Percentiles rank a stretch among this genome's conserved stretches.
Conservation (phyloP, 2,888 invertebrate genomes). For the Xiphydria camelus region DNA sequence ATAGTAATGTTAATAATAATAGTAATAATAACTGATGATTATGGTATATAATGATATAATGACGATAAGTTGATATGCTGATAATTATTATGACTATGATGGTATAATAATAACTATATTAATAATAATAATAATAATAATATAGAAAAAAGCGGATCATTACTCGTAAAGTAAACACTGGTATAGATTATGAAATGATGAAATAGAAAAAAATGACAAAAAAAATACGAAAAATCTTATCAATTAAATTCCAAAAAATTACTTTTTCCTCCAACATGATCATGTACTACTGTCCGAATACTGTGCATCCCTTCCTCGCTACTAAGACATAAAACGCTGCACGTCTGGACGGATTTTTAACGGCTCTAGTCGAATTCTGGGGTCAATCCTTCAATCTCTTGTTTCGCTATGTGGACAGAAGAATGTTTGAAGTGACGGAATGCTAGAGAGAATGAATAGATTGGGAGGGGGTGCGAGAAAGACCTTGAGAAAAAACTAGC, state of each 20-base stretch:
- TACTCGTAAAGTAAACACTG: slow-evolving; percentile 49
- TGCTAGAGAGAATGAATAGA: slow-evolving; percentile 15
- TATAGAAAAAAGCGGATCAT: slow-evolving; percentile 48
- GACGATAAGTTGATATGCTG: slow-evolving; percentile 52
- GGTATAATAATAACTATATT: slow-evolving; percentile 7
- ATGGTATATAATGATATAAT: slow-evolving; percentile 28
- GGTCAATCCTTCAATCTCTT: too few relatives aligned
- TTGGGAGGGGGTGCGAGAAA: slow-evolving; percentile 15
- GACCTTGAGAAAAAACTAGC: slow-evolving; percentile 7
- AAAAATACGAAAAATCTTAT: slow-evolving; percentile 37
- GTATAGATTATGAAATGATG: slow-evolving; percentile 50
- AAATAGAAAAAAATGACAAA: slow-evolving; percentile 37
- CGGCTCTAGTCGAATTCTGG: background rate
- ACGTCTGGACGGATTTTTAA: slow-evolving; percentile 26
- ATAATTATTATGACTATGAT: slow-evolving; percentile 43
- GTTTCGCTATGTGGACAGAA: too few relatives aligned
- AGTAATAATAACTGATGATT: slow-evolving; percentile 33
- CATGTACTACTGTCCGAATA: slow-evolving; percentile 13
- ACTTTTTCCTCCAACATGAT: slow-evolving; percentile 13
- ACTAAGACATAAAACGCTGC: slow-evolving; percentile 44
- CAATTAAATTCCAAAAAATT: slow-evolving; percentile 15
- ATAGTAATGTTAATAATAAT: slow-evolving; percentile 45
- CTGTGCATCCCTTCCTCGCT: slow-evolving; percentile 11
- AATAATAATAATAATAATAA: slow-evolving; percentile 29
- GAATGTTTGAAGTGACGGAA: slow-evolving; percentile 4